A percentile compares a stretch with the other conserved stretches of the same genome.
These are phyloP conservation scores for Drosophila paramelanica DNA, from an alignment of 2,888 invertebrate species.

Conservation along the genomic window DNA sequence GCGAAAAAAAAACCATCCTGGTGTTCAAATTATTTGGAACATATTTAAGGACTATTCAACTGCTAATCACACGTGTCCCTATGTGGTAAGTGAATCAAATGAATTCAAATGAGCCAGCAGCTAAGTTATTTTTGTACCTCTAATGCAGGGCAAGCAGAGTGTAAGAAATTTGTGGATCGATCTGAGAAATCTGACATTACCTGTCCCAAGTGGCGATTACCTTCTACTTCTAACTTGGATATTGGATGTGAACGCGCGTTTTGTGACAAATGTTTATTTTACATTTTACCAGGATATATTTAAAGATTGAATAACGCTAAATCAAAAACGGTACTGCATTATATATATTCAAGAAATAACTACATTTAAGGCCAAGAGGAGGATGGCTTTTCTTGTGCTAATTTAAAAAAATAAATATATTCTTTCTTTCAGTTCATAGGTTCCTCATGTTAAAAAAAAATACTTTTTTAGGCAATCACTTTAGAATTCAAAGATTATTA, in stretches of 20 bases:
- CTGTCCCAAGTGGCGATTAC: conserved; percentile 35
- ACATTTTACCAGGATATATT: conserved; percentile 3
- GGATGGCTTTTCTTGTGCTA: too few species aligned
- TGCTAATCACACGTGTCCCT: conserved; percentile 16
- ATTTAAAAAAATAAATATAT: too few species aligned
- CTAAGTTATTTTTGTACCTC: background rate
- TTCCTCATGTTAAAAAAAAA: too few species aligned
- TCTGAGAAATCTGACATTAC: conserved; percentile 2
- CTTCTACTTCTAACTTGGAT: conserved; percentile 2
- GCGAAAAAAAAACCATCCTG: conserved; percentile 3
- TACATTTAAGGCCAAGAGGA: too few species aligned
- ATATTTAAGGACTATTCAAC: conserved; percentile 11
- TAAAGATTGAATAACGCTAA: background rate
- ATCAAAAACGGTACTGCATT: too few species aligned
- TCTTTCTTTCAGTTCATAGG: too few species aligned
- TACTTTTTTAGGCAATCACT: too few species aligned
- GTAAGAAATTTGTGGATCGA: background rate
- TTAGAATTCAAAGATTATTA: too few species aligned
- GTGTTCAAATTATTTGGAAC: conserved; percentile 2
- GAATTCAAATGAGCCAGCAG: background rate
- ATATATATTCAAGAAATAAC: too few species aligned
- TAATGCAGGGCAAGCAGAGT: conserved; percentile 5
- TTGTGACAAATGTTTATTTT: conserved; percentile 17
- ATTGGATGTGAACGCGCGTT: background rate
- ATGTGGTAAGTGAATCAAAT: background rate